These are phyloP conservation scores for Ophioninae sp. DNA, from an alignment of 2,888 invertebrate genomes.

Conservation along the genomic window DNA sequence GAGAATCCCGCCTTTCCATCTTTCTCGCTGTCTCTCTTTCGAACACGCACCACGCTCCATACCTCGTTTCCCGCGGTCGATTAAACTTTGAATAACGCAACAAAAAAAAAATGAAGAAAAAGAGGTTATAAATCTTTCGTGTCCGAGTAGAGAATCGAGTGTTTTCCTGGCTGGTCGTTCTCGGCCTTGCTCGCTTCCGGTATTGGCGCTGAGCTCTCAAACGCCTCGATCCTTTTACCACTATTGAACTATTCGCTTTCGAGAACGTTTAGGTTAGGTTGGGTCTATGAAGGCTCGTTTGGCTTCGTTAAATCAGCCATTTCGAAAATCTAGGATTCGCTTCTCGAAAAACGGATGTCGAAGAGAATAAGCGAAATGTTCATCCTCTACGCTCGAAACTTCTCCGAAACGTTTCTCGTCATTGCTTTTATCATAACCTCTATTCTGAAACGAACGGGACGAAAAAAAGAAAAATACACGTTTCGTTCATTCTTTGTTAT, in stretches of 20 bases:
- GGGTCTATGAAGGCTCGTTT: neutral
- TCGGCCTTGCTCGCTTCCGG: conserved; percentile 4
- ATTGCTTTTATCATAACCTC: neutral
- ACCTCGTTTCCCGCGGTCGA: neutral
- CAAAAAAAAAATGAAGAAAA: neutral
- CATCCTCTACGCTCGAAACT: neutral
- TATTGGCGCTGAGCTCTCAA: neutral
- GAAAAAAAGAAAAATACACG: neutral
- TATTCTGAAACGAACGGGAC: neutral
- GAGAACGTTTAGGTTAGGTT: neutral
- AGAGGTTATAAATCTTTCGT: neutral
- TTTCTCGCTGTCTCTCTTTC: too few species aligned
- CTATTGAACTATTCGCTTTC: neutral
- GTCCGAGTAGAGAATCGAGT: neutral
- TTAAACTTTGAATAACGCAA: neutral
- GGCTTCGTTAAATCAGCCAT: neutral
- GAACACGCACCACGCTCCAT: neutral
- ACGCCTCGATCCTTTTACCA: neutral
- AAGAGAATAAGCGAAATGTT: neutral
- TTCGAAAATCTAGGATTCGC: neutral
- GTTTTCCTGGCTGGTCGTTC: neutral
- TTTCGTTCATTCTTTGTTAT: neutral
- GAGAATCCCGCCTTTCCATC: neutral
- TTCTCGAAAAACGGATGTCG: neutral
- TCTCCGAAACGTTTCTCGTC: neutral